phyloP scores from a whole-genome alignment of 2,888 invertebrate genomes.

The Odiellus spinosus region DNA sequence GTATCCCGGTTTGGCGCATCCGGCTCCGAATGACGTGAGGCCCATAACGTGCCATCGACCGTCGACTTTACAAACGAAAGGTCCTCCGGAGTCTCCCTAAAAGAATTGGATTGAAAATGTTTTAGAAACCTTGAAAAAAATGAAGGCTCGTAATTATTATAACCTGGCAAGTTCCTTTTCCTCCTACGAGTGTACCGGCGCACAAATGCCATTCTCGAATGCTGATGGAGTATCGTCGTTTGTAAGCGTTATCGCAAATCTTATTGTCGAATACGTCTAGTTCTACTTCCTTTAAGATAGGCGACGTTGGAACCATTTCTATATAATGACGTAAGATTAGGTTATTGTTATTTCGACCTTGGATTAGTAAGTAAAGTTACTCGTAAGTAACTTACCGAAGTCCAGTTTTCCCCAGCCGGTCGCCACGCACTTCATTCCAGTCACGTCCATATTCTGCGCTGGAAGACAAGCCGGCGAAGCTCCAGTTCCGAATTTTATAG shows the following conservation, averaged over 20 bases:
- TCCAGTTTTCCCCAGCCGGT: constrained; percentile 22
- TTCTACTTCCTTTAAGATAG: constrained; percentile 52
- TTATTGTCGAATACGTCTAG: constrained; percentile 48
- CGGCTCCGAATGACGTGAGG: no score
- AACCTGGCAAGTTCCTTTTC: constrained; percentile 78
- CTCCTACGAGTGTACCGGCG: constrained; percentile 65
- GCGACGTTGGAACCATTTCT: constrained; percentile 7
- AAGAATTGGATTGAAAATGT: no score
- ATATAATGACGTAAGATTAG: no score
- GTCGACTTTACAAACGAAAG: no score
- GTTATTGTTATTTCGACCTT: no score
- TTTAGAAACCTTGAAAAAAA: no score
- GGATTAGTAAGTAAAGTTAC: no score
- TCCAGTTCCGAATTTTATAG: neutral
- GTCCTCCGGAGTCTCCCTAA: no score
- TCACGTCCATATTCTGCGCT: constrained; percentile 9
- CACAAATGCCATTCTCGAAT: constrained; percentile 52
- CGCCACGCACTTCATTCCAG: constrained; percentile 14
- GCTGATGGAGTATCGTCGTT: constrained; percentile 47
- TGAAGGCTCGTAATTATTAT: constrained; percentile 27
- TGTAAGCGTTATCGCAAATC: constrained; percentile 39
- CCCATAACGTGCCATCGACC: no score
- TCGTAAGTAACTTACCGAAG: constrained; percentile 1
- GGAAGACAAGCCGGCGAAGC: constrained; percentile 16
- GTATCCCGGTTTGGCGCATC: no score